Evolutionary conservation across 2,888 invertebrate genomes (phyloP).

Genomic region (Leptogaster cylindrica): DNA sequence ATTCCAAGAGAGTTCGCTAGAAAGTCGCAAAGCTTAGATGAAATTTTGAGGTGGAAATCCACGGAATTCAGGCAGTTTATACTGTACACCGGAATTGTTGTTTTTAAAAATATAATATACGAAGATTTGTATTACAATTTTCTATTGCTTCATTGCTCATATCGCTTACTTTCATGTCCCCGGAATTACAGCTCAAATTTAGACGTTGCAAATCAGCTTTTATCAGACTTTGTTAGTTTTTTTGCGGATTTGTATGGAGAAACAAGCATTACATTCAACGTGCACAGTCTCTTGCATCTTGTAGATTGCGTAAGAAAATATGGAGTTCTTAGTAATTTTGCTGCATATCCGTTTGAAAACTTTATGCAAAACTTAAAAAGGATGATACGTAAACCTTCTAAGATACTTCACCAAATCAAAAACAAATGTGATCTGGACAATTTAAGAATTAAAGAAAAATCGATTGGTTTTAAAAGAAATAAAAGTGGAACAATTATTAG

Average conservation of each 20-base stretch:
- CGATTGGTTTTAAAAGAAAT: too few species aligned
- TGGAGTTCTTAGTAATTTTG: conserved; percentile 38
- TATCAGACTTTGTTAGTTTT: conserved; percentile 40
- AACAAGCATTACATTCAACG: conserved; percentile 44
- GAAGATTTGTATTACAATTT: conserved; percentile 43
- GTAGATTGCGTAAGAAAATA: conserved; percentile 27
- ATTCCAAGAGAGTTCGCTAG: conserved; percentile 43
- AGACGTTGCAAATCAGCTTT: conserved; percentile 24
- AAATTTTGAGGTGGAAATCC: conserved; percentile 43
- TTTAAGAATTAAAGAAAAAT: too few species aligned
- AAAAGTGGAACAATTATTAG: too few species aligned
- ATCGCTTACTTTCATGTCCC: conserved; percentile 39
- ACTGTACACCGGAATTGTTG: conserved; percentile 43
- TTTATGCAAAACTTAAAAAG: too few species aligned
- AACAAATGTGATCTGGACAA: too few species aligned
- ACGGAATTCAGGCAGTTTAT: conserved; percentile 43
- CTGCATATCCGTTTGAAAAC: conserved; percentile 45
- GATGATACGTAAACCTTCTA: too few species aligned
- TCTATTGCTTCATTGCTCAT: conserved; percentile 41
- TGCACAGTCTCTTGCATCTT: conserved; percentile 45
- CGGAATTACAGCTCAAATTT: conserved; percentile 32
- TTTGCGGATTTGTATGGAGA: conserved; percentile 44
- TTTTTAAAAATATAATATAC: conserved; percentile 41
- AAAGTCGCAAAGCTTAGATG: conserved; percentile 43
- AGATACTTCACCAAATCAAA: too few species aligned